phyloP scores from a whole-genome alignment of 2,797 vertebrate species.

The Lophotriccus pileatus region DNA sequence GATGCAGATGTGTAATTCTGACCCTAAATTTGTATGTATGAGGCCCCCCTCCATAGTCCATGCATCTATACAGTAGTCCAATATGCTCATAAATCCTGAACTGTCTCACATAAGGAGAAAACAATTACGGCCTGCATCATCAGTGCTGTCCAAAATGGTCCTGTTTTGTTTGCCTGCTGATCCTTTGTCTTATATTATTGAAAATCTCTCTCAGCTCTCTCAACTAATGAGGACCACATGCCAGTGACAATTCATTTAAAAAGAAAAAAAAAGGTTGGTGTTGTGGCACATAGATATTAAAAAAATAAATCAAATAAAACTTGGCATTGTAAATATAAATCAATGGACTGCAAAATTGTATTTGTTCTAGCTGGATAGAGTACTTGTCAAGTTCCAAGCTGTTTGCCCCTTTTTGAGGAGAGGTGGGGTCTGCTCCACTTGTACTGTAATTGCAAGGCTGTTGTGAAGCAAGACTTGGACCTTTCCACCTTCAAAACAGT shows the following conservation, averaged over 20 bases:
- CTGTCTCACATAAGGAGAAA: not conserved
- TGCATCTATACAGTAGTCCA: not conserved
- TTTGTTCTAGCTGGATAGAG: slow-evolving; percentile 41
- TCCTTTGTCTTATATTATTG: not conserved
- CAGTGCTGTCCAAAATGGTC: not conserved
- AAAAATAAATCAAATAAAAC: slow-evolving; percentile 43
- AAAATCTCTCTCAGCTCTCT: not conserved
- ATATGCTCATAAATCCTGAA: not conserved
- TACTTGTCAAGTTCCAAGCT: not conserved
- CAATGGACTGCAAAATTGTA: slow-evolving; percentile 52
- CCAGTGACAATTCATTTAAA: not conserved
- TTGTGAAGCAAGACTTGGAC: not conserved
- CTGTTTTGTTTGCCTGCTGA: not conserved
- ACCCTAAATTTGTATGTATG: not conserved
- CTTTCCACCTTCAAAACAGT: not conserved
- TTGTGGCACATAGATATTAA: not conserved
- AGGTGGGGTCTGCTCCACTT: not conserved
- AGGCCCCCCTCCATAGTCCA: not conserved
- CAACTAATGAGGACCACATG: not conserved
- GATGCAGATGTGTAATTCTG: not conserved
- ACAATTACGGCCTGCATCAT: not conserved
- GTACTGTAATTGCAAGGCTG: not conserved
- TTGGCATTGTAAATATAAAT: slow-evolving; percentile 45
- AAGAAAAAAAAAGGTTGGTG: not conserved
- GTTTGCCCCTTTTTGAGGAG: not conserved